Evolutionary conservation across 2,797 vertebrate genomes (phyloP).

Genomic region (Melopsittacus undulatus): DNA sequence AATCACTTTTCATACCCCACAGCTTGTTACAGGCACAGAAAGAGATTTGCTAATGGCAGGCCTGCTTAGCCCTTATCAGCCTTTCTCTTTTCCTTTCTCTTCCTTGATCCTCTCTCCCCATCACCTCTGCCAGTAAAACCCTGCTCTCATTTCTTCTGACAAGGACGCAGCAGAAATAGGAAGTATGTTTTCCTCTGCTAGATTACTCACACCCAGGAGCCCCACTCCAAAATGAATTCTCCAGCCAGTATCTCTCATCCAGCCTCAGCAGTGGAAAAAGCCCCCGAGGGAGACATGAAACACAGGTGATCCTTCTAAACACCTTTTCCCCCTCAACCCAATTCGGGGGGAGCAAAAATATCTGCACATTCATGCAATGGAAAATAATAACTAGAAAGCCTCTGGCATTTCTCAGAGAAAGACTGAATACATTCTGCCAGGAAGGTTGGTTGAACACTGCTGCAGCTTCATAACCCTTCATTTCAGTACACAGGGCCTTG

Average conservation of each 20-base stretch:
- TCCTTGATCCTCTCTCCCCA: background rate
- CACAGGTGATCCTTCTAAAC: background rate
- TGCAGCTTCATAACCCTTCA: background rate
- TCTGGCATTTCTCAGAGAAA: background rate
- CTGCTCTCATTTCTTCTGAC: background rate
- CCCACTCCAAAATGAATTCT: background rate
- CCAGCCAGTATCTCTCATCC: background rate
- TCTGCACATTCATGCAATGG: background rate
- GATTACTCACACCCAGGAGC: background rate
- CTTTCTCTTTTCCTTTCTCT: background rate
- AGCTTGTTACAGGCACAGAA: background rate
- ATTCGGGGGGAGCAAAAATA: background rate
- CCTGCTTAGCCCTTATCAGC: background rate
- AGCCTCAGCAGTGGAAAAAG: background rate
- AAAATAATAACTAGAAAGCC: background rate
- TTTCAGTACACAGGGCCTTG: background rate
- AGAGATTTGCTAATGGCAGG: background rate
- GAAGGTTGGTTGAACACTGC: background rate
- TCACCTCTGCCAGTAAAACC: background rate
- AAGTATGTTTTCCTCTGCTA: background rate
- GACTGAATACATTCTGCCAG: background rate
- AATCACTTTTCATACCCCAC: background rate
- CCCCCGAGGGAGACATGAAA: background rate
- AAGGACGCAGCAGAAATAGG: background rate
- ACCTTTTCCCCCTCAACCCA: background rate